phyloP scores from a whole-genome alignment of 2,888 invertebrate genomes.

The Melinaea menophilus region DNA sequence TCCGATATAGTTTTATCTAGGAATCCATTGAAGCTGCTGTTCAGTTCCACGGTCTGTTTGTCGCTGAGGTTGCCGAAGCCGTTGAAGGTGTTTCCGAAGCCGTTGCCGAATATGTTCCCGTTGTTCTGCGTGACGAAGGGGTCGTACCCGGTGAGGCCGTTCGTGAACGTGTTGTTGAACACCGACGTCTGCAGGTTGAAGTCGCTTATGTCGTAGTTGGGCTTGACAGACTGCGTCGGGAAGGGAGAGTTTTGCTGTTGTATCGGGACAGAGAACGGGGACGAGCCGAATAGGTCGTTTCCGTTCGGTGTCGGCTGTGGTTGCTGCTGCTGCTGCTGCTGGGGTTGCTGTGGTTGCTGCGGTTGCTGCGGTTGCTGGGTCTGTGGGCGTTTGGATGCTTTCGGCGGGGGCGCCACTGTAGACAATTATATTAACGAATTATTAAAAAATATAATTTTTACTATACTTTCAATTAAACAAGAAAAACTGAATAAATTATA shows the following conservation, averaged over 20 bases:
- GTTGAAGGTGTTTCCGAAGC: constrained; percentile 62
- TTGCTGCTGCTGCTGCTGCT: constrained; percentile 36
- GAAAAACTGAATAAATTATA: background rate
- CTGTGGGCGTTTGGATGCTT: constrained; percentile 79
- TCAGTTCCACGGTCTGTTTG: constrained; percentile 66
- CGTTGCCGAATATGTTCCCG: constrained; percentile 64
- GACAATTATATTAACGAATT: constrained; percentile 31
- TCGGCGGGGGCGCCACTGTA: constrained; percentile 94
- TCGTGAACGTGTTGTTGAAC: constrained; percentile 64
- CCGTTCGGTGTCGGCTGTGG: constrained; percentile 63
- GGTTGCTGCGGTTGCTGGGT: constrained; percentile 52
- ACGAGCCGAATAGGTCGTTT: constrained; percentile 88
- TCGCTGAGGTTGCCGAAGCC: constrained; percentile 71
- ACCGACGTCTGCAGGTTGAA: constrained; percentile 70
- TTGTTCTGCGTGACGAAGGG: constrained; percentile 90
- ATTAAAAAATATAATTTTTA: too few species aligned
- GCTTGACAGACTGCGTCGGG: constrained; percentile 45
- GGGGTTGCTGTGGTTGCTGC: constrained; percentile 51
- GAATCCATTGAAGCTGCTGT: constrained; percentile 85
- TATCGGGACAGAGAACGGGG: constrained; percentile 81
- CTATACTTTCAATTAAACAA: too few species aligned
- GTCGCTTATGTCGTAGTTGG: constrained; percentile 71
- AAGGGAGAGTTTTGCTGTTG: constrained; percentile 28
- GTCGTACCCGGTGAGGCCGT: constrained; percentile 78
- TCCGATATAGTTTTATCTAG: constrained; percentile 89